Evolutionary conservation across 2,888 invertebrate genomes (phyloP), one percentile per base, ranked within the genome.

Genomic region (Drosophila antonietae): DNA sequence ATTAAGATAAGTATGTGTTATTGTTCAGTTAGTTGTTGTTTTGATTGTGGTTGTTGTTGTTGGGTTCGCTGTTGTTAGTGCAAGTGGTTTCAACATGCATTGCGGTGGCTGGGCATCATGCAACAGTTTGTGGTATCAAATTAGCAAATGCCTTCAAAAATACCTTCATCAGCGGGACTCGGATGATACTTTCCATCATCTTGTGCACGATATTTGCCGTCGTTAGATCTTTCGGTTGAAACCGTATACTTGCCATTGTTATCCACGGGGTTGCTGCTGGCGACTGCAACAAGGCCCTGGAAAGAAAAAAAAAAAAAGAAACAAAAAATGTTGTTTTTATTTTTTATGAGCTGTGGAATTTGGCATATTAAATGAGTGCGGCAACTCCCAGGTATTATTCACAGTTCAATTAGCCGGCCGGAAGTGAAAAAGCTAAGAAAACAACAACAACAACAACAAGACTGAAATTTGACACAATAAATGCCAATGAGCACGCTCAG

Each of bases 211-310:
- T 92, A 91, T 81, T 71, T 86, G 80, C 91, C 92, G 74, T 90
- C 91, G 69, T 79, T 85, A 58, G 72, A 68, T 53, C 71, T 69
- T 69, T 76, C 76, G 58, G 69, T 74, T 79, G 90, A 82, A 90
- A 81, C 88, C 81, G 79, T 81, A 91, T 91, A 91, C 92, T 91
- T 91, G 91, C 92, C 91, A 90, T 89, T 78, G 57, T 80, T 59
- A 55, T 82, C 72, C 65, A 80, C 89, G 53, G 91, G 91, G 61
- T 73, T 81, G 74, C 83, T 80, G 75, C 81, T 80, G 79, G 87
- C 77, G 46, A 90, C 81, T 75, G 90, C 88, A 83, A 91, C 66
- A 70, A 83, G 73, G 61, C 87, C 84, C 91, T 91, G 80, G 23
- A 59, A 68, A 46, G 6, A 35, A 33, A 9, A 33, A 33, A 9